Conservation (phyloP, 2,797 vertebrate genomes). For the Pyrocephalus nanus region DNA sequence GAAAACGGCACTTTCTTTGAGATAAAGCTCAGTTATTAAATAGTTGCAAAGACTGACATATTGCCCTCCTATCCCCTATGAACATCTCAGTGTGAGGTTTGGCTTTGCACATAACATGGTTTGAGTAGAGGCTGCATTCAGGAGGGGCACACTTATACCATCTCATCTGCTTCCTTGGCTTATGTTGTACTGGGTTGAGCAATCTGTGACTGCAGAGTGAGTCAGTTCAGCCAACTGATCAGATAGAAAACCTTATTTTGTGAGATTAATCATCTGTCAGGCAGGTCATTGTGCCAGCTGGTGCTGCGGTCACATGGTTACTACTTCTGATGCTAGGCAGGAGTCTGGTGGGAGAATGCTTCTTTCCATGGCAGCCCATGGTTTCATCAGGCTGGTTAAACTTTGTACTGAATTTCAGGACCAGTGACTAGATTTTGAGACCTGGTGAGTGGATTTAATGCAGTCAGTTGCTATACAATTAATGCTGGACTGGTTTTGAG, state of each 20-base stretch:
- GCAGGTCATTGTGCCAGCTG: neutral
- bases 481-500: neutral
- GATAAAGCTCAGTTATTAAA: neutral
- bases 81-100: neutral
- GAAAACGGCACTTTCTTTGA: neutral
- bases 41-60: neutral
- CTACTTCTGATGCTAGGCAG: neutral
- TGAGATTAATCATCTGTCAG: constrained; percentile 3
- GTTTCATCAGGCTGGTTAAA: neutral
- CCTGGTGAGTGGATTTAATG: neutral
- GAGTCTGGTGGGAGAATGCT: neutral
- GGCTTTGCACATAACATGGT: neutral
- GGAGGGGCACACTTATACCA: neutral
- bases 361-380: neutral
- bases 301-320: rapidly evolving
- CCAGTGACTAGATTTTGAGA: neutral
- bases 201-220: neutral
- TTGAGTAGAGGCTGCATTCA: neutral
- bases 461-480: neutral
- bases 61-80: neutral
- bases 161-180: neutral
- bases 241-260: neutral
- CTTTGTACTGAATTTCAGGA: neutral
- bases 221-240: neutral
- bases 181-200: neutral